Base-by-base conservation (phyloP, 1,140 invertebrate species). In the Adelges cooleyi region DNA sequence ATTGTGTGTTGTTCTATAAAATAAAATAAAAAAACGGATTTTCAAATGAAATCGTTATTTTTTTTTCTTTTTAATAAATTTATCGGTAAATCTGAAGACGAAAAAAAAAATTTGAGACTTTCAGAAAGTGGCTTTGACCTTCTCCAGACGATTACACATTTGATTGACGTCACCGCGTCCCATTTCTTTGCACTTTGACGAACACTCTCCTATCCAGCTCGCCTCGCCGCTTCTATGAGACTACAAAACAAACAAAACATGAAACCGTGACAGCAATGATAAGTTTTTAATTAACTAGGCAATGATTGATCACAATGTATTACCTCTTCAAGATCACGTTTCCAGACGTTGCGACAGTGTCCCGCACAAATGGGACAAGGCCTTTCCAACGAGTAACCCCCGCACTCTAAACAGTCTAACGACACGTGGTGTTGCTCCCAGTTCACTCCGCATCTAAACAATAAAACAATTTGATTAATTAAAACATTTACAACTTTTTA, bases 381-480 rank as follows among this genome's bases (percentile, higher is more conserved):
- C 69, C 88, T 77, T 67, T 83, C 77, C 68, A 90, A 75, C 29
- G 86, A 84, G 71, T 89, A 90, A 49, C 87, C 88, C 38, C 87
- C 89, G 73, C 89, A 91, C 74, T 91, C 89, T 33, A 79, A 78
- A 75, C 88, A 91, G 72, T 88, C 87, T 9, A 88, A 74, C 4
- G 86, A 87, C 15, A 88, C 84, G 71, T 90, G 86, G 66, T 86
- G 81, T 70, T 89, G 84, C 68, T 80, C 81, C 89, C 89, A 91
- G 70, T 84, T 86, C 3, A 90, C 86, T 22, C 87, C 87, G 75
- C 88, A 91, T 71, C 84, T 85, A 73, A 22, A 75, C 68, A 49
- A 20, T 67, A 54, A 49, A 56, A 67, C 54, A 20, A 52, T 23
- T 10, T 52, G n/a, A n/a, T n/a, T n/a, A n/a, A n/a, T n/a, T n/a